A percentile compares a stretch with the other conserved stretches of the same genome.
phyloP scores from a whole-genome alignment of 2,888 invertebrate genomes.

The Noctua janthina region DNA sequence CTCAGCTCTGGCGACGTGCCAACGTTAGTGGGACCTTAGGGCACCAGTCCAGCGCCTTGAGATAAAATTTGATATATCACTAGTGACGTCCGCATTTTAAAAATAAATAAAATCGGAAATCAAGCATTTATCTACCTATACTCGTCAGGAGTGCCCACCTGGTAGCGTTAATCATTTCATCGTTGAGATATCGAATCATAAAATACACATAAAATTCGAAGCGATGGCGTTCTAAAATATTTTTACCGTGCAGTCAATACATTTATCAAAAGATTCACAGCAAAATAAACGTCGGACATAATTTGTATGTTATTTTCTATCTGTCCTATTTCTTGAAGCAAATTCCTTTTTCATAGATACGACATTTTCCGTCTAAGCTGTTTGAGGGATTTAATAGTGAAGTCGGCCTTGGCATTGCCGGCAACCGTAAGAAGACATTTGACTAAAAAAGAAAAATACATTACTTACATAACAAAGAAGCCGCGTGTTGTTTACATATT shows the following conservation, averaged over 20 bases:
- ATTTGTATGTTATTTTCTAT: conserved; percentile 6
- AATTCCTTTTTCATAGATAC: conserved; percentile 22
- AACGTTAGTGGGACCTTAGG: conserved; percentile 72
- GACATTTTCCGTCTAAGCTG: conserved; percentile 9
- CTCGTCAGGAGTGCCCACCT: conserved; percentile 37
- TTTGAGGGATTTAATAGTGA: conserved; percentile 35
- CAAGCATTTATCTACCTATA: conserved; percentile 19
- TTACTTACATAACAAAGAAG: conserved; percentile 7
- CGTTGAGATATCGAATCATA: conserved; percentile 49
- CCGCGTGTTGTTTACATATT: conserved; percentile 28
- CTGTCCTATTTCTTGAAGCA: not conserved
- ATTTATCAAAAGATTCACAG: conserved; percentile 22
- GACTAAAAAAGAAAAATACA: conserved; percentile 17
- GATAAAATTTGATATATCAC: conserved; percentile 66
- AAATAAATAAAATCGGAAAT: conserved; percentile 50
- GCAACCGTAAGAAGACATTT: conserved; percentile 14
- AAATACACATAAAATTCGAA: conserved; percentile 43
- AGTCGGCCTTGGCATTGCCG: conserved; percentile 10
- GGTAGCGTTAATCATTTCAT: conserved; percentile 54
- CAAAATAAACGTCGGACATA: conserved; percentile 13
- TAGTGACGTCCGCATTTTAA: conserved; percentile 56
- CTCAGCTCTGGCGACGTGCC: conserved; percentile 73
- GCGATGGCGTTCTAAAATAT: conserved; percentile 32
- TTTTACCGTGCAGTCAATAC: conserved; percentile 32
- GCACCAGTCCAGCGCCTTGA: conserved; percentile 73